These are phyloP conservation scores for Blastobasis adustella DNA, from an alignment of 2,888 invertebrate species.

Conservation along the genomic window DNA sequence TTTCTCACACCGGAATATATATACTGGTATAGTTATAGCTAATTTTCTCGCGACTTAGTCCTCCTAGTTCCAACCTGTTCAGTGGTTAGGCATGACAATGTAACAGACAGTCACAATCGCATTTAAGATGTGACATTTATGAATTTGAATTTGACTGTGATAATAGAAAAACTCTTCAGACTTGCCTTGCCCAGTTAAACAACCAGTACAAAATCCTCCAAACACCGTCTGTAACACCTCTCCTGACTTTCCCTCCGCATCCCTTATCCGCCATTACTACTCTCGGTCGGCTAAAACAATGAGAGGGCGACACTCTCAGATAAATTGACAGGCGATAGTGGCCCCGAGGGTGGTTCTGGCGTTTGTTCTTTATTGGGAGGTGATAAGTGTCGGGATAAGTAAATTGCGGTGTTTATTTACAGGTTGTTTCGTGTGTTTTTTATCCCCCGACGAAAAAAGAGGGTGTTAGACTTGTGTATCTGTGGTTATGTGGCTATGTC, in stretches of 20 bases:
- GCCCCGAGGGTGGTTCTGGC: slow-evolving; percentile 9
- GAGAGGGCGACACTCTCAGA: slow-evolving; percentile 30
- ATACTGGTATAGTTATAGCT: no score
- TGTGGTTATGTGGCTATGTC: no score
- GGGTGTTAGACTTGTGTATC: no score
- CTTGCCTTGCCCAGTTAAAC: slow-evolving; percentile 9
- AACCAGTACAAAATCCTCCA: no score
- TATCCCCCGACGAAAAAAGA: no score
- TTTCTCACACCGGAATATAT: no score
- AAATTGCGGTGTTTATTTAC: no score
- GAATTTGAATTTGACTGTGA: not conserved
- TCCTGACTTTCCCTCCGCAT: slow-evolving; percentile 10
- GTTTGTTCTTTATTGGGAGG: not conserved
- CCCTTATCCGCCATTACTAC: slow-evolving; percentile 33
- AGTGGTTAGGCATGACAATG: not conserved
- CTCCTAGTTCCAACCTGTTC: no score
- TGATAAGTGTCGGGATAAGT: no score
- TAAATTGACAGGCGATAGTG: slow-evolving; percentile 42
- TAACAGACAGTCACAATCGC: not conserved
- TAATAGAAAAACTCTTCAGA: slow-evolving; percentile 12
- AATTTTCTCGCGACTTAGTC: no score
- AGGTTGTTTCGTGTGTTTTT: no score
- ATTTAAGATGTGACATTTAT: not conserved
- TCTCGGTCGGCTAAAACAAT: slow-evolving; percentile 39
- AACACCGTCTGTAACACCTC: no score